These are phyloP conservation scores for Uromys caudimaculatus DNA, from an alignment of 2,797 vertebrate genomes.

Conservation along the genomic window DNA sequence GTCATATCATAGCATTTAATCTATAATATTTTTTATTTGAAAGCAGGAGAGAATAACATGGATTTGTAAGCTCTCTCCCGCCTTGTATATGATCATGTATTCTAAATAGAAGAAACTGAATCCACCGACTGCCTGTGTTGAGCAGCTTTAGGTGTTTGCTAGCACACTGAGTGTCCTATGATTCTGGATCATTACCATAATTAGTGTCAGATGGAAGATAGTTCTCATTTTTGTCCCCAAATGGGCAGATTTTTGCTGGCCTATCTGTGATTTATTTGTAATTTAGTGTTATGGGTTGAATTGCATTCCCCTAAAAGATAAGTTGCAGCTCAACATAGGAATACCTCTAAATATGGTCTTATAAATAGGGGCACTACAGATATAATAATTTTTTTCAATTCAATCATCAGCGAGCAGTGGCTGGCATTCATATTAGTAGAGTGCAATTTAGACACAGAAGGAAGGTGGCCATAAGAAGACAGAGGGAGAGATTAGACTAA, in stretches of 20 bases:
- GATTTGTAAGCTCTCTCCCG: neutral
- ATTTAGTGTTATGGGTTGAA: neutral
- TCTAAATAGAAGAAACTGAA: neutral
- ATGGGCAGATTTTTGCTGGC: neutral
- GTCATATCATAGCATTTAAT: neutral
- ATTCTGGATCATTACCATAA: neutral
- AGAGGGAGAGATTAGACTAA: neutral
- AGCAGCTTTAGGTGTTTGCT: neutral
- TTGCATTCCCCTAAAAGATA: neutral
- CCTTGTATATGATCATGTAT: neutral
- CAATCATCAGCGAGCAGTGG: too few relatives aligned
- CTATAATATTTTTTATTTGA: constrained; percentile 54
- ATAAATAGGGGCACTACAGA: neutral
- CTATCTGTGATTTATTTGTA: neutral
- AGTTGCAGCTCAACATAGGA: neutral
- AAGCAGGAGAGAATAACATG: neutral
- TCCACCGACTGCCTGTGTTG: neutral
- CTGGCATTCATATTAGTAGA: neutral
- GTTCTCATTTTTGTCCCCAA: neutral
- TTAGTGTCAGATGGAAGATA: constrained; percentile 1
- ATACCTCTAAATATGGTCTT: neutral
- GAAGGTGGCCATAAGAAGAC: accelerated
- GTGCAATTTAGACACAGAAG: neutral
- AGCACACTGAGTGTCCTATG: neutral
- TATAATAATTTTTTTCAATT: neutral